A percentile compares a stretch with the other conserved stretches of the same genome.
Evolutionary conservation across 2,888 invertebrate species (phyloP).

Genomic region (Ectemnius continuus): DNA sequence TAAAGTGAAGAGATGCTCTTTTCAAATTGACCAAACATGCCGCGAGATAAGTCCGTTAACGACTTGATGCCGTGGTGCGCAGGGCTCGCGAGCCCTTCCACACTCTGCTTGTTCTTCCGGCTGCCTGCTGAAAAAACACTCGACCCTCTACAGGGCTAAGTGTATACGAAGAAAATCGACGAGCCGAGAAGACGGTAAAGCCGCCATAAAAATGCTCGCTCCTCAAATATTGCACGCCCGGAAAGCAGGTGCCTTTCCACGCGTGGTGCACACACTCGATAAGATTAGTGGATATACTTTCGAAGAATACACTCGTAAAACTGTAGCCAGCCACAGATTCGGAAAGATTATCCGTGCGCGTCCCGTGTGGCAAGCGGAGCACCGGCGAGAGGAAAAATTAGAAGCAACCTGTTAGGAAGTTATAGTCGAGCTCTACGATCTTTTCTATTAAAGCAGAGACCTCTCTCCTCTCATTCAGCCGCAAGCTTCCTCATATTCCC

Average conservation of each 20-base stretch:
- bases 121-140: slow-evolving; percentile 2
- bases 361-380: too few species aligned
- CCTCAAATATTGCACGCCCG: slow-evolving; percentile 47
- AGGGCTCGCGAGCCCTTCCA: slow-evolving; percentile 1
- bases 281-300: slow-evolving; percentile 52
- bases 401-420: too few species aligned
- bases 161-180: slow-evolving; percentile 3
- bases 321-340: neutral
- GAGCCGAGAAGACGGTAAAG: slow-evolving; percentile 29
- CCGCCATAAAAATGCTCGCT: slow-evolving; percentile 54
- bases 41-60: slow-evolving; percentile 61
- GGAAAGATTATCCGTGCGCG: neutral
- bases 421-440: too few species aligned
- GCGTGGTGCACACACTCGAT: slow-evolving; percentile 32
- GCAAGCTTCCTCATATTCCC: too few species aligned
- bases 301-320: slow-evolving; percentile 19
- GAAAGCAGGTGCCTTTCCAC: slow-evolving; percentile 52
- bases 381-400: too few species aligned
- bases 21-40: slow-evolving; percentile 61
- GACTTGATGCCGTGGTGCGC: slow-evolving; percentile 36
- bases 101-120: neutral
- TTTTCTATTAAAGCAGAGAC: too few species aligned
- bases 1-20: slow-evolving; percentile 49
- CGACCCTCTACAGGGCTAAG: slow-evolving; percentile 9
- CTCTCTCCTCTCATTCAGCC: too few species aligned